Conservation (phyloP, 2,888 invertebrate genomes). For the Spisula subtruncata region DNA sequence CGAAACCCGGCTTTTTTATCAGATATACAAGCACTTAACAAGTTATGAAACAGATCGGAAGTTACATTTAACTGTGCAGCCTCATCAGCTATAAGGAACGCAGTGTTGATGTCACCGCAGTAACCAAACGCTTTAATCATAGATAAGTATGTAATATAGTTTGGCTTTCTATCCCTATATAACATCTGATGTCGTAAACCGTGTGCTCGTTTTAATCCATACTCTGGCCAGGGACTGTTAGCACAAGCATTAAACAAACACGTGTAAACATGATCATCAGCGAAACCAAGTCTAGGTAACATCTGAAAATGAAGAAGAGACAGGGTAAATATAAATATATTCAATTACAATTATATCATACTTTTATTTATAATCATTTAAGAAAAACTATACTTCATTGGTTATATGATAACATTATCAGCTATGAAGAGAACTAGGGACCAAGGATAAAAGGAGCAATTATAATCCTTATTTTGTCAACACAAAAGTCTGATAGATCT, state of each 20-base stretch:
- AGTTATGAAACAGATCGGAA: slow-evolving; percentile 92
- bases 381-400: too few relatives aligned
- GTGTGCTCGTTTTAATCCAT: slow-evolving; percentile 92
- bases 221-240: slow-evolving; percentile 91
- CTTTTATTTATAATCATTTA: too few relatives aligned
- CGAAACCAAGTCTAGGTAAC: slow-evolving; percentile 92
- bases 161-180: slow-evolving; percentile 91
- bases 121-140: slow-evolving; percentile 97
- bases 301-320: slow-evolving; percentile 89
- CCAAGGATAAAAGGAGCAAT: too few relatives aligned
- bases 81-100: slow-evolving; percentile 95
- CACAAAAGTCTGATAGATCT: too few relatives aligned
- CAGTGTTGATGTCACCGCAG: slow-evolving; percentile 93
- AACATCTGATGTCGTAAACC: slow-evolving; percentile 91
- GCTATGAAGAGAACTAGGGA: too few relatives aligned
- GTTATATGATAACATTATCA: too few relatives aligned
- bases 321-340: background rate
- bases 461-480: too few relatives aligned
- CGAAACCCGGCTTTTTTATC: slow-evolving; percentile 94
- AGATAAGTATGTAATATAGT: slow-evolving; percentile 93
- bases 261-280: slow-evolving; percentile 93
- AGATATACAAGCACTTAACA: slow-evolving; percentile 94
- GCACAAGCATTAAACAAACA: slow-evolving; percentile 96
- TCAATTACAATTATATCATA: background rate
- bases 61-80: slow-evolving; percentile 90